phyloP scores from a whole-genome alignment of 1,140 invertebrate species.

The Chrysoperla carnea region DNA sequence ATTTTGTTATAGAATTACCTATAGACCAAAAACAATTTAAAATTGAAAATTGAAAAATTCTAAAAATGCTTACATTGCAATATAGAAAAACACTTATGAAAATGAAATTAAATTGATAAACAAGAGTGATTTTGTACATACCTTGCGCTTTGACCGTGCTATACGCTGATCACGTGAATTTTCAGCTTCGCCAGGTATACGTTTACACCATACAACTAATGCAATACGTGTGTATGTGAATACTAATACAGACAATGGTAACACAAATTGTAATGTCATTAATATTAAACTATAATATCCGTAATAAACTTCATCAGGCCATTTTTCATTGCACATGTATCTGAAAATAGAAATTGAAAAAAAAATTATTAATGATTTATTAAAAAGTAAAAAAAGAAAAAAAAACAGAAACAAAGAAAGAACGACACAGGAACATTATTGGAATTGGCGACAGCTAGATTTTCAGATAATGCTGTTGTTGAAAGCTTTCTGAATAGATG shows the following conservation, averaged over 20 bases:
- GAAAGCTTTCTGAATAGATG: no score
- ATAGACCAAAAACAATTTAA: no score
- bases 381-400: no score
- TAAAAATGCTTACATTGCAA: no score
- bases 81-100: no score
- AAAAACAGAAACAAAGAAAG: no score
- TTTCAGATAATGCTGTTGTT: no score
- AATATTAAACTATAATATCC: slow-evolving; percentile 59
- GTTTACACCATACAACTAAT: slow-evolving; percentile 74
- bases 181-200: slow-evolving; percentile 70
- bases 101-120: no score
- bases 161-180: slow-evolving; percentile 62
- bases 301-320: slow-evolving; percentile 29
- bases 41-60: no score
- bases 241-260: slow-evolving; percentile 67
- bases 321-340: slow-evolving; percentile 48
- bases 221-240: slow-evolving; percentile 79
- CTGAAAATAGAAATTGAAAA: slow-evolving; percentile 26
- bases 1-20: no score
- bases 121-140: slow-evolving; percentile 30
- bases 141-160: slow-evolving; percentile 77
- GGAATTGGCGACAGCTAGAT: no score
- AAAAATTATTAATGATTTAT: background rate
- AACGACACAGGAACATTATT: no score
- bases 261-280: slow-evolving; percentile 68